Evolutionary conservation across 1,140 invertebrate genomes (phyloP), one percentile per base, ranked within the genome.

Genomic region (Hyles vespertilio): DNA sequence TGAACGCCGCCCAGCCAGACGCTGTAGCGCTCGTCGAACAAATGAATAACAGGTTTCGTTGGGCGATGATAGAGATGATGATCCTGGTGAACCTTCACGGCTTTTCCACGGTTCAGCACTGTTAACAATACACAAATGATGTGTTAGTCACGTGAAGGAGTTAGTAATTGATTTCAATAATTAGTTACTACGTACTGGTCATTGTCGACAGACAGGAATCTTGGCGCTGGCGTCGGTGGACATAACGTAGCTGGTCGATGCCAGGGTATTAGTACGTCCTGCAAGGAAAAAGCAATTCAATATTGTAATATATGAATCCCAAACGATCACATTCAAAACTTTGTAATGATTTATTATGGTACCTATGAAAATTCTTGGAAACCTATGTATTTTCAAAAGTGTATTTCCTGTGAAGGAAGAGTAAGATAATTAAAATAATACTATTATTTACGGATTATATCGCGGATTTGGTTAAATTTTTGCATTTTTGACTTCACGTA

Each of bases 211-310:
- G 85, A 89, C 5, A 89, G 74, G 53, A 87, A 89, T 36, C 93
- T 91, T 5, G 93, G 89, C 36, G 94, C 93, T 8, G 93, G 89
- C 2, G 92, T 93, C 7, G 93, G 93, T 1, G 92, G 92, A 65
- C 92, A 93, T 10, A 92, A 78, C 4, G 87, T 93, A 60, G 92
- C 92, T 3, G 95, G 94, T 51, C 93, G 91, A 70, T 96, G 95
- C 97, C 97, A 99, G 2, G 98, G 98, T 59, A 99, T 96, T 36
- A 99, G 89, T 46, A 99, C 97, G 89, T 99, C 98, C 90, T 98
- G 95, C 45, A 95, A 81, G 2, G 58, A 55, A 9, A 10, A 32
- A 46, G n/a, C 4, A 22, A 43, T 22, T 22, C 22, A 22, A 1
- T 22, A 22, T 22, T 22, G 22, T 22, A 22, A 22, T 22, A 22